Percentiles rank a stretch among this genome's conserved stretches.
These are phyloP conservation scores for Schlechtendalia chinensis DNA, from an alignment of 1,140 invertebrate genomes.

Conservation along the genomic window DNA sequence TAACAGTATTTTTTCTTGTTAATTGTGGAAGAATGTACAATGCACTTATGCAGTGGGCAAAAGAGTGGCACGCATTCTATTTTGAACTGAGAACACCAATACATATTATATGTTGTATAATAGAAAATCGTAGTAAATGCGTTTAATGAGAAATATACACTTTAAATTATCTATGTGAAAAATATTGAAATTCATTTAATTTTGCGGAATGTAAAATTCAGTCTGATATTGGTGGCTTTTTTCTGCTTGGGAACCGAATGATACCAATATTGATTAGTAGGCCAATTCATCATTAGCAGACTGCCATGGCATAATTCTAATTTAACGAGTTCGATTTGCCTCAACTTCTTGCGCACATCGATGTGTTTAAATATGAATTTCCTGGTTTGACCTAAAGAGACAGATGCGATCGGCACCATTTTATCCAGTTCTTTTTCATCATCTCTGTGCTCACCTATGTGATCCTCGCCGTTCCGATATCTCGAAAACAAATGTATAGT, in stretches of 20 bases:
- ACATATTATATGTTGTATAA: no score
- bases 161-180: background rate
- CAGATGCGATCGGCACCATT: conserved; percentile 66
- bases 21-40: no score
- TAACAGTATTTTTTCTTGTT: no score
- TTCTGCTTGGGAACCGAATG: conserved; percentile 68
- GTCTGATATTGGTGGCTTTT: conserved; percentile 59
- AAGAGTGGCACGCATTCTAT: no score
- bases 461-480: conserved; percentile 68
- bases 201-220: conserved; percentile 72
- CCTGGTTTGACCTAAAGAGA: conserved; percentile 67
- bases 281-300: conserved; percentile 70
- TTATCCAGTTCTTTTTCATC: conserved; percentile 68
- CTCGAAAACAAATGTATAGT: conserved; percentile 56
- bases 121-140: no score
- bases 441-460: conserved; percentile 73
- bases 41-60: no score
- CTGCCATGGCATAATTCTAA: conserved; percentile 66
- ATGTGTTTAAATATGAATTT: conserved; percentile 68
- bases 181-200: conserved; percentile 48
- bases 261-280: conserved; percentile 71
- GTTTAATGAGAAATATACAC: no score
- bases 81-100: no score
- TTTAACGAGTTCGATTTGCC: conserved; percentile 60
- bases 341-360: conserved; percentile 58